Evolutionary conservation across 1,140 invertebrate genomes (phyloP).

Genomic region (Drosophila hydei): DNA sequence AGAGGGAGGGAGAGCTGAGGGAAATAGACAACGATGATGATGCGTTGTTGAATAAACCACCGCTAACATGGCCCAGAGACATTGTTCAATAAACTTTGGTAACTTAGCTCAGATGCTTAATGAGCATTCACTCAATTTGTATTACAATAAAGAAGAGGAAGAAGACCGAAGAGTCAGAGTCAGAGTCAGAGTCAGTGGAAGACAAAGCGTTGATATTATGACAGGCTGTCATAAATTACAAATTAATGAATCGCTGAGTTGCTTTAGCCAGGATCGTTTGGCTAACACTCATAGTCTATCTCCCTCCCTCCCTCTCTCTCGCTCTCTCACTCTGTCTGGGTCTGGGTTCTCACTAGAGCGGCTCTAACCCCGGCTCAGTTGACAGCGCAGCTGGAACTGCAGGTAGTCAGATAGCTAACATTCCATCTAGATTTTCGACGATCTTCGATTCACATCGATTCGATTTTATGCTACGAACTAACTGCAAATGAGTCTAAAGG

Average conservation of each 20-base stretch:
- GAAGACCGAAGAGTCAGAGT: neutral
- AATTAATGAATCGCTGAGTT: constrained; percentile 64
- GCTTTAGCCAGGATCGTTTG: constrained; percentile 14
- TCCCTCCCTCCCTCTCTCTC: neutral
- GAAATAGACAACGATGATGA: constrained; percentile 41
- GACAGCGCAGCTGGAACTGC: constrained; percentile 19
- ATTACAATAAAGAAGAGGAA: constrained; percentile 42
- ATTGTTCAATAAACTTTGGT: constrained; percentile 68
- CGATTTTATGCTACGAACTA: neutral
- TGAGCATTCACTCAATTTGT: constrained; percentile 54
- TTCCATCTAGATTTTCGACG: constrained; percentile 27
- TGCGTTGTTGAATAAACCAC: constrained; percentile 57
- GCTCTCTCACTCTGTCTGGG: too few relatives aligned
- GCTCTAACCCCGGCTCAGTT: neutral
- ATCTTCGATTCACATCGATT: constrained; percentile 51
- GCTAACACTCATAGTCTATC: neutral
- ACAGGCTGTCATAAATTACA: constrained; percentile 82
- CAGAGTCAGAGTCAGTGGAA: too few relatives aligned
- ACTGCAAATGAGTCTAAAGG: neutral
- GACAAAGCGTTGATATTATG: constrained; percentile 67
- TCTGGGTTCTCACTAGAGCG: neutral
- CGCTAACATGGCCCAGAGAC: constrained; percentile 74
- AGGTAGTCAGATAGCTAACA: constrained; percentile 21
- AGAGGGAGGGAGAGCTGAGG: neutral
- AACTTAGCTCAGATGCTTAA: constrained; percentile 68